A percentile compares a stretch with the other conserved stretches of the same genome.
Evolutionary conservation across 2,797 vertebrate species (phyloP).

Genomic region (Lacerta viridis): DNA sequence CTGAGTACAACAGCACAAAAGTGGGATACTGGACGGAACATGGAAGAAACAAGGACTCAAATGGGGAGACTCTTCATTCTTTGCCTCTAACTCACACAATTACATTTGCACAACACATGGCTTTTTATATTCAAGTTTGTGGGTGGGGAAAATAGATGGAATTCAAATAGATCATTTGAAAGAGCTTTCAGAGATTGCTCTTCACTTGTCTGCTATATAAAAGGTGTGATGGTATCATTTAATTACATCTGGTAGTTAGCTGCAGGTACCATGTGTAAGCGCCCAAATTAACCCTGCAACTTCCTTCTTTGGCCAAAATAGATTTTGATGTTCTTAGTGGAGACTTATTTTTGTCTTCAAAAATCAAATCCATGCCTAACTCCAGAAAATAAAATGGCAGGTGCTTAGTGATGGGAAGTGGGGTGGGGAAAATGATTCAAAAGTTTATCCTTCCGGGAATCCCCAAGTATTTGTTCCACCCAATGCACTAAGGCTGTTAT

Average conservation of each 20-base stretch:
- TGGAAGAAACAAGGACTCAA: too few species aligned
- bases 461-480: conserved; percentile 37
- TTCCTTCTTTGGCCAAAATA: conserved; percentile 59
- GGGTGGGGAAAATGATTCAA: conserved; percentile 28
- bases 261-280: conserved; percentile 67
- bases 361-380: conserved; percentile 64
- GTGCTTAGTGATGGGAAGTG: conserved; percentile 40
- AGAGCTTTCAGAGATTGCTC: conserved; percentile 31
- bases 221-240: conserved; percentile 48
- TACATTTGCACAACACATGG: neutral
- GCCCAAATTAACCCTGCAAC: conserved; percentile 65
- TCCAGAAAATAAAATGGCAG: conserved; percentile 54
- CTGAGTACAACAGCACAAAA: too few species aligned
- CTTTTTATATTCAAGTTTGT: conserved; percentile 17
- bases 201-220: conserved; percentile 52
- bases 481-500: conserved; percentile 31
- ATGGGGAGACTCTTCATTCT: too few species aligned
- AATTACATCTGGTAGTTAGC: conserved; percentile 75
- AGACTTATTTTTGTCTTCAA: conserved; percentile 70
- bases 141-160: neutral
- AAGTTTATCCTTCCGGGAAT: conserved; percentile 37
- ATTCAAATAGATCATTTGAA: neutral
- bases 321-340: conserved; percentile 65
- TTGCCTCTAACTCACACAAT: neutral
- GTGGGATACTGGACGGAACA: too few species aligned